Conservation (phyloP, 2,113 vertebrate genomes). For the Menidia beryllina region DNA sequence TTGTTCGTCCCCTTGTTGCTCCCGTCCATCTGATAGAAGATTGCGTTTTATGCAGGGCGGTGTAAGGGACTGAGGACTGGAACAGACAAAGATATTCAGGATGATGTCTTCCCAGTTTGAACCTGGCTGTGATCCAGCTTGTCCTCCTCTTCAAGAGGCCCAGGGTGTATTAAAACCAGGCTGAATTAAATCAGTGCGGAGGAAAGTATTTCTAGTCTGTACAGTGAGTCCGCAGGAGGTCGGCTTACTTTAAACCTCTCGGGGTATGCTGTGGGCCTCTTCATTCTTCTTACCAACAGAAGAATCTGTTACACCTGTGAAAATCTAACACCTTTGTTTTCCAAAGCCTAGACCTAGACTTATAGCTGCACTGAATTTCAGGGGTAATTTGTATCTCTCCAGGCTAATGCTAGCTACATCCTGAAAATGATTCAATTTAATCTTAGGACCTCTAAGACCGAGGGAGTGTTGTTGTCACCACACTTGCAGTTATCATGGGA, state of each 20-base stretch:
- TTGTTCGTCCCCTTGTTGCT: not conserved
- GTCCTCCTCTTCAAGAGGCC: slow-evolving; percentile 66
- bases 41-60: slow-evolving; percentile 34
- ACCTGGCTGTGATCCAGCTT: slow-evolving; percentile 60
- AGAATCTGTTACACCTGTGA: slow-evolving; percentile 45
- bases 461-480: no score
- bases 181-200: slow-evolving; percentile 38
- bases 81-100: slow-evolving; percentile 4
- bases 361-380: not conserved
- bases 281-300: slow-evolving; percentile 67
- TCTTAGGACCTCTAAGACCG: no score
- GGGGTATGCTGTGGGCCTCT: slow-evolving; percentile 66
- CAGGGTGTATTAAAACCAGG: slow-evolving; percentile 69
- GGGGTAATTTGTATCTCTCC: not conserved
- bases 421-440: no score
- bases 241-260: slow-evolving; percentile 67
- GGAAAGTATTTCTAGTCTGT: slow-evolving; percentile 60
- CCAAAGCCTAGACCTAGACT: slow-evolving; percentile 1
- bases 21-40: slow-evolving; percentile 18
- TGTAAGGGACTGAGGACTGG: slow-evolving; percentile 3
- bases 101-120: slow-evolving; percentile 54
- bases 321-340: slow-evolving; percentile 8
- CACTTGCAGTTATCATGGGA: no score
- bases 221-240: slow-evolving; percentile 68
- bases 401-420: not conserved